These are phyloP conservation scores for Drosophila cardini DNA, from an alignment of 1,140 invertebrate genomes.

Conservation along the genomic window DNA sequence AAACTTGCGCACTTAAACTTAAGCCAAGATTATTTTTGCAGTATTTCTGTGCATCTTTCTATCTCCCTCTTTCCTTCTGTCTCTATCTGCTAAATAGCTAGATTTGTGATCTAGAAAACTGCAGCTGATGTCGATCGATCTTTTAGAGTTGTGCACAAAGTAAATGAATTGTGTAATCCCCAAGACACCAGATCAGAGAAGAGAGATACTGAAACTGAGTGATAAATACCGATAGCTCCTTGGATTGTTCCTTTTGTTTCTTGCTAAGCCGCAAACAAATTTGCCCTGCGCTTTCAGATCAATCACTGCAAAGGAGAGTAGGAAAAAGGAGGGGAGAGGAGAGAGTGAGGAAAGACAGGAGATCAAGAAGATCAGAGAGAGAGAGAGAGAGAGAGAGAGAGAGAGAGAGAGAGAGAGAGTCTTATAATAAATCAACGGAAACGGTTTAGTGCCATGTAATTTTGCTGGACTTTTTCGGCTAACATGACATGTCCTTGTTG, in stretches of 20 bases:
- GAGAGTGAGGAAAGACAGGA: not conserved
- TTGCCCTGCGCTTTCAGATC: constrained; percentile 62
- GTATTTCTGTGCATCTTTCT: not conserved
- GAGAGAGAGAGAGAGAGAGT: not conserved
- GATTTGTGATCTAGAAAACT: no score
- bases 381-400: not conserved
- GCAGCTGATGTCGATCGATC: constrained; percentile 51
- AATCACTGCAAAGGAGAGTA: constrained; percentile 44
- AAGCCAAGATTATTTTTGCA: not conserved
- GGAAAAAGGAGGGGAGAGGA: not conserved
- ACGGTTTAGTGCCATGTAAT: constrained; percentile 48
- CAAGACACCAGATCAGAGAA: constrained; percentile 43
- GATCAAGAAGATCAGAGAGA: not conserved
- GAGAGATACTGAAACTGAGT: constrained; percentile 11
- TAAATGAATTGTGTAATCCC: constrained; percentile 71
- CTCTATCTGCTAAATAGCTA: not conserved
- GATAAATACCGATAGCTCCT: constrained; percentile 26
- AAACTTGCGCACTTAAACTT: no score
- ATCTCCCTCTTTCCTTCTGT: not conserved
- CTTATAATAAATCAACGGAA: constrained; percentile 66
- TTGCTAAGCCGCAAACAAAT: constrained; percentile 71
- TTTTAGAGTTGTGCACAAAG: constrained; percentile 48
- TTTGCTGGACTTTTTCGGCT: constrained; percentile 31
- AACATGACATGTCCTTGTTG: constrained; percentile 40
- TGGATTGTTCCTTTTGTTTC: constrained; percentile 35